Evolutionary conservation across 2,113 vertebrate genomes (phyloP), one percentile per base, ranked within the genome.

Genomic region (Archilochus colubris): DNA sequence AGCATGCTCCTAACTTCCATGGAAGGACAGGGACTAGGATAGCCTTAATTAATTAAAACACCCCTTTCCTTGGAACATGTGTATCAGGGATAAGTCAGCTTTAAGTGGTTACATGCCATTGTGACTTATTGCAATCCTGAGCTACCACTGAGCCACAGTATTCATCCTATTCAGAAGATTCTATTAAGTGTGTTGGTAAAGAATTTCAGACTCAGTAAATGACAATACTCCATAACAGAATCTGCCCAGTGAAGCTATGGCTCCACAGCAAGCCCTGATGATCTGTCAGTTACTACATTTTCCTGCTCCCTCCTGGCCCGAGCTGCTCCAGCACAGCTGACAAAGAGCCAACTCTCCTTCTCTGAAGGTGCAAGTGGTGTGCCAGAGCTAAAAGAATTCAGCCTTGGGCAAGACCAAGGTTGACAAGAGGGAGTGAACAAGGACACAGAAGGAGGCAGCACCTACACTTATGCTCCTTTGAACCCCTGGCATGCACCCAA

Each of bases 201-300:
- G 38, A 58, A 46, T 27, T 63, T 54, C 24, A 50, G 38, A 7
- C 24, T 63, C 57, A 24, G 24, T 27, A 24, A 11, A 58, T 3
- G 10, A 48, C 46, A 66, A 14, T 10, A 19, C 17, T 57, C 33
- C 44, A 2, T 8, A 18, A 50, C 3, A 23, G 69, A 79, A 73
- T 6, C 25, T 0, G 6, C 16, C 25, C 15, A 13, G 40, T 3
- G 40, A 73, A 53, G 22, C 63, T 8, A 17, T 0, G 14, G 59
- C 50, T 76, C 63, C 55, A 59, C 16, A 75, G 43, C 33, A 66
- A 81, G 54, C 24, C 25, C 6, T 2, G 6, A 51, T 1, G 13
- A 62, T 9, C 33, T 10, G 22, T 14, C 40, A 57, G 67, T 36
- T 62, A 23, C 78, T 53, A 6, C 4, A 3, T 31, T 19, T 14